Conservation (phyloP, 2,797 vertebrate genomes). For the Aotus griseimembra region DNA sequence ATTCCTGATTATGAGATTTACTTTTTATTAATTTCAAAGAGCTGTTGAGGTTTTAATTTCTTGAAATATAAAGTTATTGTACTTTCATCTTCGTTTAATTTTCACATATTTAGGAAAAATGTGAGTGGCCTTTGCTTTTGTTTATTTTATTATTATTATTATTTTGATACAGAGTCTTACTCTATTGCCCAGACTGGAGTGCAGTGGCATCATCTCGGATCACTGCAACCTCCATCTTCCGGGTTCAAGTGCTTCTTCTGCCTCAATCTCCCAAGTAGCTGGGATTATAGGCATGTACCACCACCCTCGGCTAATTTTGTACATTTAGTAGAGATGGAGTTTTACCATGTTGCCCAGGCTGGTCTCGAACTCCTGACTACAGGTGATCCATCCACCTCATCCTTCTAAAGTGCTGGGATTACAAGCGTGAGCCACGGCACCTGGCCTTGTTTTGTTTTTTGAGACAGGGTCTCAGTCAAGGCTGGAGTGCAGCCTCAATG, state of each 20-base stretch:
- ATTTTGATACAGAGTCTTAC: neutral
- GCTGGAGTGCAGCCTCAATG: neutral
- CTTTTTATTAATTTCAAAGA: constrained; percentile 43
- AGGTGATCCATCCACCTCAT: neutral
- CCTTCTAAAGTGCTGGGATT: neutral
- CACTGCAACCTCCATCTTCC: neutral
- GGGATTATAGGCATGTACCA: neutral
- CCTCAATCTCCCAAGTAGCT: neutral
- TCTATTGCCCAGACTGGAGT: neutral
- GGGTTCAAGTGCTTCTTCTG: neutral
- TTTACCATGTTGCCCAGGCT: neutral
- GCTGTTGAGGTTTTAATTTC: neutral
- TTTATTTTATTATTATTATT: too few species aligned
- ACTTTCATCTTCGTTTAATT: neutral
- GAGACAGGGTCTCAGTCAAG: neutral
- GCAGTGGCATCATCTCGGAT: neutral
- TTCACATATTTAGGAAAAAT: constrained; percentile 7
- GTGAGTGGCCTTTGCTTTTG: neutral
- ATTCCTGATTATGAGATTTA: neutral
- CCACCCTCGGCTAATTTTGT: neutral
- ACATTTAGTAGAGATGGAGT: neutral
- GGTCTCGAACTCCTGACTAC: neutral
- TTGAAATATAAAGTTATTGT: constrained; percentile 36
- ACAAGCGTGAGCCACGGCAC: neutral
- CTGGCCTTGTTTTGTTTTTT: neutral